Conservation (phyloP, 2,113 vertebrate species). For the Oreocharis arfaki region DNA sequence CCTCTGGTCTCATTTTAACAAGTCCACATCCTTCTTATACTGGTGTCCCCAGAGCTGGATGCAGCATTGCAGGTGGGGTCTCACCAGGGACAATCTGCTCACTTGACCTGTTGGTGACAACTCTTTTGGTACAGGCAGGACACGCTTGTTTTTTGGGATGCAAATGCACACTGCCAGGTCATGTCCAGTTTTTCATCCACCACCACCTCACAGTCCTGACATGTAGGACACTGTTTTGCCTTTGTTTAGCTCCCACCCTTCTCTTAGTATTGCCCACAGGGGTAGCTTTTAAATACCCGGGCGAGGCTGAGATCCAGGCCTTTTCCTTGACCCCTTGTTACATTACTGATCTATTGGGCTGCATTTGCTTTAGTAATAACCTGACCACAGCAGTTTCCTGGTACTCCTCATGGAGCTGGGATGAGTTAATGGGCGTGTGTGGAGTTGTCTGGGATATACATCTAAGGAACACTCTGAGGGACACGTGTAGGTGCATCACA, state of each 20-base stretch:
- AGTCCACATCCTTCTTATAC: not conserved
- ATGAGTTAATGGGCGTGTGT: not conserved
- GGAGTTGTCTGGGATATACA: not conserved
- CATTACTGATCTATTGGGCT: not conserved
- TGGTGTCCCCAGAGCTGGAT: not conserved
- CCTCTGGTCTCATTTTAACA: not conserved
- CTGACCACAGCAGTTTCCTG: not conserved
- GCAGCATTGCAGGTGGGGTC: accelerated
- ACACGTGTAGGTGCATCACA: accelerated
- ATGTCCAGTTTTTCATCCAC: not conserved
- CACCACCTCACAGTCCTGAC: no score
- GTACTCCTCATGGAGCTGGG: accelerated
- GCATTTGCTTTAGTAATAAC: not conserved
- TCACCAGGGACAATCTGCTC: not conserved
- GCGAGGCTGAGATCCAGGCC: not conserved
- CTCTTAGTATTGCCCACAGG: not conserved
- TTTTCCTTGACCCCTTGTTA: not conserved
- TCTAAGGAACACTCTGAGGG: not conserved
- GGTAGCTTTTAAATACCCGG: not conserved
- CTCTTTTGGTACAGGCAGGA: not conserved
- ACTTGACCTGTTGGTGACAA: not conserved
- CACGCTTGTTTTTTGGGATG: not conserved
- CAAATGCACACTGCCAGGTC: not conserved
- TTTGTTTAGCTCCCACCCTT: not conserved
- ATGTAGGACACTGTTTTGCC: accelerated